Evolutionary conservation across 2,888 invertebrate species (phyloP), one percentile per base, ranked within the genome.

Genomic region (Drosophila nr. medialis): DNA sequence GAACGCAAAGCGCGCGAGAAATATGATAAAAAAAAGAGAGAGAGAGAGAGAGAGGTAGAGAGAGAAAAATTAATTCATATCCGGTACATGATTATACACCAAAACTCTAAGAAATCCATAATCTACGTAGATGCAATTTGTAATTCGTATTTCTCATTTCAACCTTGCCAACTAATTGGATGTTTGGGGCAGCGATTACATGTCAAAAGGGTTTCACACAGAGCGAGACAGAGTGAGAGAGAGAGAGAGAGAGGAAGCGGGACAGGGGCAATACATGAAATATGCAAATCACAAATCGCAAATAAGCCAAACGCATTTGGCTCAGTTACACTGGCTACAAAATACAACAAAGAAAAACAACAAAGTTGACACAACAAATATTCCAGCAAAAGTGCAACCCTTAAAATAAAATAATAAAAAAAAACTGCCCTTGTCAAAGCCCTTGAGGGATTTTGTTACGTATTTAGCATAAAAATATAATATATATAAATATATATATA

Each of bases 11-110:
- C 18, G 77, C 64, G 74, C 77, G 65, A 66, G 70, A 80, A 77
- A 73, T 66, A 74, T 72, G 72, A 67, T 27, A 45, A 24, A 45
- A 45, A 24, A 24, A 24, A 13, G 11, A 1, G 15, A 11, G n/a
- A 36, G 32, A 56, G 38, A 54, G 24, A 45, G 69, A 50, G 45
- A 34, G 51, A 51, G 42, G 30, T 24, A 53, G 48, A 66, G 30
- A 67, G 70, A 69, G 81, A 83, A 80, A 91, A 89, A 90, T 82
- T 87, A 88, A 90, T 91, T 91, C 91, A 91, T 88, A 90, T 90
- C 90, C 90, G 91, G 90, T 81, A 77, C 71, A 89, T 91, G 90
- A 90, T 90, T 91, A 89, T 90, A 85, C 82, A 86, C 69, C 84
- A 77, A 79, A 90, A 84, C 88, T 88, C 89, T 85, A 90, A 90